Evolutionary conservation across 1,140 invertebrate species (phyloP).

Genomic region (Brachionus asplanchnoidis): DNA sequence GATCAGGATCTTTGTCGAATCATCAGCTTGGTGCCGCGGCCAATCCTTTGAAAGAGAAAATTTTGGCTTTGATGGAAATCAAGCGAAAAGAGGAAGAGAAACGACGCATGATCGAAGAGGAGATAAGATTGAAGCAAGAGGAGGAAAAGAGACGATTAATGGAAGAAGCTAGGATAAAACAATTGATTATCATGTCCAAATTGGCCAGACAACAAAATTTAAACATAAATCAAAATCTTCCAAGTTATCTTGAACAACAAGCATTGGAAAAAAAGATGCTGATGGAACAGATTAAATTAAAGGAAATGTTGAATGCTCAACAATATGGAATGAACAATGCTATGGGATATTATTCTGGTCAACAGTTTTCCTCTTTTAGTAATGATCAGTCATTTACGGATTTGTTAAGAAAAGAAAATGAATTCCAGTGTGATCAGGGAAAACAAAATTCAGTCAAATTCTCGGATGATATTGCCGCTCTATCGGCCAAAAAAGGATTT

Average conservation of each 20-base stretch:
- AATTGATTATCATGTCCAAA: conserved; percentile 10
- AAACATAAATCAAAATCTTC: not conserved
- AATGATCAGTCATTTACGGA: not conserved
- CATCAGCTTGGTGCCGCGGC: not conserved
- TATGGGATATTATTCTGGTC: not conserved
- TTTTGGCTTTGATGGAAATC: not conserved
- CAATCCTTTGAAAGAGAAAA: not conserved
- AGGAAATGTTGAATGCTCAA: not conserved
- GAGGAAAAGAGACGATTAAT: conserved; percentile 20
- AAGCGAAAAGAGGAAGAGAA: conserved; percentile 13
- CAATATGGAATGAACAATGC: not conserved
- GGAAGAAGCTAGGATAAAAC: conserved; percentile 28
- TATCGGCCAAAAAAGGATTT: not conserved
- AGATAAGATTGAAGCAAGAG: conserved; percentile 30
- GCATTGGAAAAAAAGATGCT: not conserved
- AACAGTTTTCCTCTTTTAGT: not conserved
- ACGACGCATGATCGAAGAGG: not conserved
- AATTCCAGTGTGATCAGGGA: not conserved
- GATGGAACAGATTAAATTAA: not conserved
- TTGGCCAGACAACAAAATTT: conserved; percentile 4
- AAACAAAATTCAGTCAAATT: not conserved
- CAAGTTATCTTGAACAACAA: not conserved
- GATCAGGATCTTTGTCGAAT: not conserved
- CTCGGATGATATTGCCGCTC: not conserved
- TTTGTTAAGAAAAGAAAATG: not conserved